These are phyloP conservation scores for Drosophila dunni DNA, from an alignment of 1,140 invertebrate species.

Conservation along the genomic window DNA sequence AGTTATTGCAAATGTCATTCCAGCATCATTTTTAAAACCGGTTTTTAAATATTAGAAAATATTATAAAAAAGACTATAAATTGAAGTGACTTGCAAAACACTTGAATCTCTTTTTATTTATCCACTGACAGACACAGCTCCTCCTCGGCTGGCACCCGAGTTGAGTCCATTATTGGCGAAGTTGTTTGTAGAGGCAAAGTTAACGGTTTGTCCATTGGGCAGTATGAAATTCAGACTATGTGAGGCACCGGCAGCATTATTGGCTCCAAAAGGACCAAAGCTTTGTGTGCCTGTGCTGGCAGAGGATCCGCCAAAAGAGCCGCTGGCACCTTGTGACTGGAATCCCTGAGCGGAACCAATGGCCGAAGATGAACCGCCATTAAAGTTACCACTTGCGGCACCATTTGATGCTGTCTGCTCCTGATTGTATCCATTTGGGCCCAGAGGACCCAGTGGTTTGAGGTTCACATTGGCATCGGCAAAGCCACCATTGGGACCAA, in stretches of 20 bases:
- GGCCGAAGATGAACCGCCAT: slow-evolving; percentile 65
- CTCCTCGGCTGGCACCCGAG: slow-evolving; percentile 69
- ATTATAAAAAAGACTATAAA: not conserved
- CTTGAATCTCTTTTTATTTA: slow-evolving; percentile 22
- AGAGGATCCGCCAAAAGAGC: slow-evolving; percentile 81
- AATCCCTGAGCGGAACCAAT: slow-evolving; percentile 76
- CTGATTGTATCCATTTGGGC: slow-evolving; percentile 64
- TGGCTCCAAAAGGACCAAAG: slow-evolving; percentile 63
- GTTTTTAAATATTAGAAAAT: slow-evolving; percentile 4
- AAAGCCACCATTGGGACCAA: slow-evolving; percentile 60
- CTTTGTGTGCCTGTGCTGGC: slow-evolving; percentile 76
- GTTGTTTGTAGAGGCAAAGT: slow-evolving; percentile 80
- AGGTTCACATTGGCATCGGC: slow-evolving; percentile 63
- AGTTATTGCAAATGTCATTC: slow-evolving; percentile 4
- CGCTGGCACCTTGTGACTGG: slow-evolving; percentile 65
- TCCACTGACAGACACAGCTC: slow-evolving; percentile 66
- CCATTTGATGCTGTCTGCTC: slow-evolving; percentile 74
- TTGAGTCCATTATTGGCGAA: slow-evolving; percentile 80
- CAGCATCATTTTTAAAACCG: not conserved
- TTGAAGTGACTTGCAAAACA: not conserved
- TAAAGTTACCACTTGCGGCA: slow-evolving; percentile 57
- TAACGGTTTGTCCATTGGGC: slow-evolving; percentile 83
- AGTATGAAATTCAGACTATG: slow-evolving; percentile 74
- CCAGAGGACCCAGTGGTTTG: slow-evolving; percentile 44
- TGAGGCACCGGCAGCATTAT: slow-evolving; percentile 77